Conservation (phyloP, 2,888 invertebrate genomes). For the Tetramorium bicarinatum region DNA sequence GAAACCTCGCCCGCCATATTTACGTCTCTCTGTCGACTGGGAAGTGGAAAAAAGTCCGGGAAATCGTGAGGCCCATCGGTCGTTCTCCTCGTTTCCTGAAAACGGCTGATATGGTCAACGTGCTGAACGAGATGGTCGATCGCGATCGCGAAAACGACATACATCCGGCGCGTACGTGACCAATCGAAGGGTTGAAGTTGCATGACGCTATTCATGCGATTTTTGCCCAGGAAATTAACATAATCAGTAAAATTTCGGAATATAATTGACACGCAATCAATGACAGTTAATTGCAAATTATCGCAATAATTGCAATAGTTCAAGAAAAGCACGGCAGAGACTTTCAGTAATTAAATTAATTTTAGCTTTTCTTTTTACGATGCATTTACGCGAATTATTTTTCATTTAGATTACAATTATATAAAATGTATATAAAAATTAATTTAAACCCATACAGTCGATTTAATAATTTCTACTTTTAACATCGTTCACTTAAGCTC, state of each 20-base stretch:
- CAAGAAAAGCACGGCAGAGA: neutral
- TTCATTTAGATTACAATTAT: neutral
- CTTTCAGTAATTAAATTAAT: neutral
- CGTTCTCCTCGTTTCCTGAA: neutral
- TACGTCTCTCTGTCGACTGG: slow-evolving; percentile 80
- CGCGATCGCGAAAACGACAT: neutral
- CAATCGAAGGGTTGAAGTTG: neutral
- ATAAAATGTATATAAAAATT: neutral
- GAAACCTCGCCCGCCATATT: slow-evolving; percentile 85
- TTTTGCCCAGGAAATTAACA: neutral
- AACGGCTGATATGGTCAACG: slow-evolving; percentile 15
- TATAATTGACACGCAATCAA: neutral
- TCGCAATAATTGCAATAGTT: no score
- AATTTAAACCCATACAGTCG: neutral
- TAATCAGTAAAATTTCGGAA: neutral
- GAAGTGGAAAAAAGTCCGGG: slow-evolving; percentile 72
- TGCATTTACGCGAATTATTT: neutral
- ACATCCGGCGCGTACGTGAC: slow-evolving; percentile 2
- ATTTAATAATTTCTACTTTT: neutral
- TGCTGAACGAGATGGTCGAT: neutral
- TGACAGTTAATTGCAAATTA: neutral
- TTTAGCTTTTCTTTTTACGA: neutral
- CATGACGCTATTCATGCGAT: neutral
- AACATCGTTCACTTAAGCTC: neutral
- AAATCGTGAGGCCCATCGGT: slow-evolving; percentile 59